phyloP scores from a whole-genome alignment of 2,797 vertebrate genomes.

The Enteromius thamalakanensis region DNA sequence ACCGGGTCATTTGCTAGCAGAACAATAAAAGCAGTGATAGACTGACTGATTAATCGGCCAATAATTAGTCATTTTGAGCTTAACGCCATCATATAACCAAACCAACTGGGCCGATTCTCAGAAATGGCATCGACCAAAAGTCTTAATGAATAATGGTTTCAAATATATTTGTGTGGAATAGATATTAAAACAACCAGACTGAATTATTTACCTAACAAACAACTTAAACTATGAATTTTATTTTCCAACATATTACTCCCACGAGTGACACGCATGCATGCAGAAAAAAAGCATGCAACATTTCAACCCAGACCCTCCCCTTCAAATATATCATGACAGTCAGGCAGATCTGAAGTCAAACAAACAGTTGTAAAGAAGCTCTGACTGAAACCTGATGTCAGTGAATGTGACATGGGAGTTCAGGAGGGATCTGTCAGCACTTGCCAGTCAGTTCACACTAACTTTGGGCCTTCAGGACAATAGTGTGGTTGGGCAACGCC shows the following conservation, averaged over 20 bases:
- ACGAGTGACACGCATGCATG: background rate
- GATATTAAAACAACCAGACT: background rate
- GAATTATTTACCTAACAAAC: background rate
- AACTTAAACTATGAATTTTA: background rate
- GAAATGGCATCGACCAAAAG: background rate
- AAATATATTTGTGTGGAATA: background rate
- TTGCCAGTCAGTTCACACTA: conserved; percentile 34
- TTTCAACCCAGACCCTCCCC: conserved; percentile 10
- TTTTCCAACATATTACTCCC: background rate
- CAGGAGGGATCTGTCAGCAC: conserved; percentile 52
- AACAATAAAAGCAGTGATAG: conserved; percentile 29
- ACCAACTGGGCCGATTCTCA: background rate
- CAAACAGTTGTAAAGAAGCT: background rate
- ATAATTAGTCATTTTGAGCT: conserved; percentile 18
- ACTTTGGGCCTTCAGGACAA: conserved; percentile 29
- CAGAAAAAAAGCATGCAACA: background rate
- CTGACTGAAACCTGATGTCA: conserved; percentile 35
- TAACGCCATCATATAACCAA: background rate
- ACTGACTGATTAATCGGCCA: background rate
- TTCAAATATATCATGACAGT: background rate
- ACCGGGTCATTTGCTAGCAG: conserved; percentile 11
- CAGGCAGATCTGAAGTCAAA: conserved; percentile 24
- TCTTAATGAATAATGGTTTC: background rate
- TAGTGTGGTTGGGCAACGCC: conserved; percentile 28
- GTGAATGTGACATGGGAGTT: background rate